A percentile compares a stretch with the other conserved stretches of the same genome.
phyloP scores from a whole-genome alignment of 2,113 vertebrate species.

The Bettongia penicillata region DNA sequence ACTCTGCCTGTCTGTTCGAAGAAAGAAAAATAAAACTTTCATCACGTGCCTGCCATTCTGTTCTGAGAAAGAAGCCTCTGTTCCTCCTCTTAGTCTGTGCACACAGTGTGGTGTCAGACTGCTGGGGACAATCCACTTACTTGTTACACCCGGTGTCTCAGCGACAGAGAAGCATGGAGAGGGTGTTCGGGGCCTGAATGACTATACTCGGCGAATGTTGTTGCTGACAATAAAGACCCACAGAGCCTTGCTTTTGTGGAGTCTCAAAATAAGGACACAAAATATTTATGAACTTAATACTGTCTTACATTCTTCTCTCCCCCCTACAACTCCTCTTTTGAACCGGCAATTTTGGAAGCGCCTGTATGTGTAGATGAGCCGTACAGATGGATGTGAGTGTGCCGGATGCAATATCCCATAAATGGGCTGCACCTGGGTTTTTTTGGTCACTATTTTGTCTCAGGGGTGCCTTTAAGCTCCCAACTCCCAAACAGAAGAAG shows the following conservation, averaged over 20 bases:
- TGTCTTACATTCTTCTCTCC: slow-evolving; percentile 33
- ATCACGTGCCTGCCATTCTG: slow-evolving; percentile 7
- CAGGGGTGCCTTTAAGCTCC: slow-evolving; percentile 30
- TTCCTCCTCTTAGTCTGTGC: not conserved
- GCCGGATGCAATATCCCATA: not conserved
- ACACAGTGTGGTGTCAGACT: not conserved
- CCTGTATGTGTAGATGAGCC: slow-evolving; percentile 3
- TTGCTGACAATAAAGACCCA: slow-evolving; percentile 30
- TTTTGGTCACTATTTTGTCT: slow-evolving; percentile 57
- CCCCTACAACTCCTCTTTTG: not conserved
- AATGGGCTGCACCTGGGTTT: slow-evolving; percentile 68
- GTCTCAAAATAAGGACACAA: slow-evolving; percentile 64
- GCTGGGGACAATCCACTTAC: slow-evolving; percentile 18
- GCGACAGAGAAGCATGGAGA: not conserved
- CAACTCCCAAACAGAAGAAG: slow-evolving; percentile 22
- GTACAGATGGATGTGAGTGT: slow-evolving; percentile 30
- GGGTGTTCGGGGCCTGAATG: slow-evolving; percentile 7
- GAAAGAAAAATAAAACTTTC: slow-evolving; percentile 13
- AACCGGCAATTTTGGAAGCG: slow-evolving; percentile 49
- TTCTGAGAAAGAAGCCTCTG: not conserved
- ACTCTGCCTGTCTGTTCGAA: not conserved
- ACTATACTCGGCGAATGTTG: slow-evolving; percentile 35
- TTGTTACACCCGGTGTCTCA: not conserved
- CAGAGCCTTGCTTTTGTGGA: slow-evolving; percentile 56
- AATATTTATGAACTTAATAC: slow-evolving; percentile 68